These are phyloP conservation scores for Epizoanthus illoricatus DNA, from an alignment of 92 coral and sea anemone genomes.

Conservation along the genomic window DNA sequence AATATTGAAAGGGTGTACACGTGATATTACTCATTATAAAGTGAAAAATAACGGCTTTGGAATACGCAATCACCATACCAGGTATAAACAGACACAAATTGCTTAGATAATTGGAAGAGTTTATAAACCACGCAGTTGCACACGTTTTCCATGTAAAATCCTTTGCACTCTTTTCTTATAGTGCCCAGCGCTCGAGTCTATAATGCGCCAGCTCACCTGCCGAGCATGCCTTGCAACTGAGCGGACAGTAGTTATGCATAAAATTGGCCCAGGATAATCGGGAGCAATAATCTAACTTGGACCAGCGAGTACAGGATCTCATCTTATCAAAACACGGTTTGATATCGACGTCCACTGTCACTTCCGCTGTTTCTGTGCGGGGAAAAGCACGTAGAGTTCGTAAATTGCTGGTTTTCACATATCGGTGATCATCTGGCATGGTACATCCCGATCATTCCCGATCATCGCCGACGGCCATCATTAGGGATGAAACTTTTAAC, in stretches of 20 bases:
- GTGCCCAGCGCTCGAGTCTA: not conserved
- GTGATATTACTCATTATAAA: too few species aligned
- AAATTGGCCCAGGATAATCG: conserved; percentile 56
- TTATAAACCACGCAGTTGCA: too few species aligned
- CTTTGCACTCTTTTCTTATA: not conserved
- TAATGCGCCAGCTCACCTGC: conserved; percentile 57
- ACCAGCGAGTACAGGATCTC: conserved; percentile 58
- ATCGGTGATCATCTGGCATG: too few species aligned
- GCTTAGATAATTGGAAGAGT: not conserved
- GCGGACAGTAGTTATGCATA: conserved; percentile 75
- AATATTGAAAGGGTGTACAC: too few species aligned
- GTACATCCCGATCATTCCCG: too few species aligned
- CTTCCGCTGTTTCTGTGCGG: conserved; percentile 1
- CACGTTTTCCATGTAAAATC: too few species aligned
- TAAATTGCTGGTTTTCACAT: too few species aligned
- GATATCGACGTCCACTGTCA: conserved; percentile 16
- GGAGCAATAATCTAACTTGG: conserved; percentile 54
- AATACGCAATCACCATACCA: too few species aligned
- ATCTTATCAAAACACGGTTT: conserved; percentile 57
- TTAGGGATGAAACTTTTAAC: too few species aligned
- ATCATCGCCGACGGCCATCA: too few species aligned
- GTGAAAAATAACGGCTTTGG: too few species aligned
- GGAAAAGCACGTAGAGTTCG: not conserved
- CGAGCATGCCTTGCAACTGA: conserved; percentile 75
- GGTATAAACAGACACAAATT: too few species aligned